Conservation (phyloP, 1,140 invertebrate species). For the Forficula auricularia region DNA sequence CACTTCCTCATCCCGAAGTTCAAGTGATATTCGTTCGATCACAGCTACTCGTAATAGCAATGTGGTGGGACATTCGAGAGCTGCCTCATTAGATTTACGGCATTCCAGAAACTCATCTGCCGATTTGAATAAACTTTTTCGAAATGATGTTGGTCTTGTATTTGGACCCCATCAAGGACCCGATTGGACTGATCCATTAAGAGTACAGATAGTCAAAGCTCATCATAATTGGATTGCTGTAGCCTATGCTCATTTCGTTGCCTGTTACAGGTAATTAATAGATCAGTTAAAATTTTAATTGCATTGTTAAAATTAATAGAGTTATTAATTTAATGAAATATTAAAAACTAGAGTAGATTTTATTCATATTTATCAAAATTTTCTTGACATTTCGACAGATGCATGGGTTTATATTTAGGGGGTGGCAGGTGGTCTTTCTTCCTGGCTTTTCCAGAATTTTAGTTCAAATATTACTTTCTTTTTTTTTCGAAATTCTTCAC, state of each 20-base stretch:
- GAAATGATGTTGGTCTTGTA: constrained; percentile 48
- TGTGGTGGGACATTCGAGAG: constrained; percentile 49
- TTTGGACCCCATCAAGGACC: constrained; percentile 42
- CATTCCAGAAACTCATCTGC: constrained; percentile 61
- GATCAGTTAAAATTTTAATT: constrained; percentile 1
- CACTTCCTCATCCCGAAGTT: constrained; percentile 21
- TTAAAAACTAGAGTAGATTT: background rate
- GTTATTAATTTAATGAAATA: no score
- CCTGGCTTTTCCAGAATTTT: no score
- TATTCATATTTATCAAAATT: background rate
- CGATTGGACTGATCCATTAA: constrained; percentile 61
- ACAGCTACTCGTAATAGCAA: constrained; percentile 12
- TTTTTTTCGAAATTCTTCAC: no score
- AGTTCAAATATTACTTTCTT: no score
- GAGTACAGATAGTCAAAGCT: constrained; percentile 86
- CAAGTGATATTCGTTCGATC: constrained; percentile 20
- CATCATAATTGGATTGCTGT: constrained; percentile 97
- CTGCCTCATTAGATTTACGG: constrained; percentile 63
- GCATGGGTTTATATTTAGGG: background rate
- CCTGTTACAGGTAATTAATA: constrained; percentile 62
- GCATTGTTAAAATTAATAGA: no score
- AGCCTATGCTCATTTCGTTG: constrained; percentile 87
- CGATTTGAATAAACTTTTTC: constrained; percentile 54
- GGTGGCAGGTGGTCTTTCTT: no score
- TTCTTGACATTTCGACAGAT: background rate